A percentile compares a stretch with the other conserved stretches of the same genome.
Conservation (phyloP, 2,113 vertebrate genomes). For the Lophotis ruficrista region DNA sequence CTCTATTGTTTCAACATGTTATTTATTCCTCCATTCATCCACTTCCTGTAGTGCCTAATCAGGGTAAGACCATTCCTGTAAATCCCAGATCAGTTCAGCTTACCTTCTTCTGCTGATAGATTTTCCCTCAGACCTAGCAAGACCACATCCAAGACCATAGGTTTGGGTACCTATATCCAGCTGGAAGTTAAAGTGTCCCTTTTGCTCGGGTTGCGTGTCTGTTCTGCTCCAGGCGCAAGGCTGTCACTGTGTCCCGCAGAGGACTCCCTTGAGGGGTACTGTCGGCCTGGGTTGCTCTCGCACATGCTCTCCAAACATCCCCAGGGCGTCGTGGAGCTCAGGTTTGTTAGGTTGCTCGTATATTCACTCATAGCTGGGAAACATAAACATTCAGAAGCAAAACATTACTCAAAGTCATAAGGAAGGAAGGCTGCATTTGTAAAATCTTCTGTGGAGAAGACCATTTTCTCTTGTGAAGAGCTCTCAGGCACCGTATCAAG, state of each 20-base stretch:
- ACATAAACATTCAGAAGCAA: neutral
- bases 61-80: neutral
- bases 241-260: neutral
- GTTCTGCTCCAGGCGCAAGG: neutral
- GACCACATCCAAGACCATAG: neutral
- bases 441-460: slow-evolving; percentile 22
- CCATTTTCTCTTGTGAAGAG: neutral
- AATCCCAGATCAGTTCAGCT: neutral
- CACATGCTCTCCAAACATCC: neutral
- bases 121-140: neutral
- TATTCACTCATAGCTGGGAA: slow-evolving; percentile 9
- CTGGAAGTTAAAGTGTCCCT: neutral
- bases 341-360: neutral
- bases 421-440: slow-evolving; percentile 3
- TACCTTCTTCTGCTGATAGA: neutral
- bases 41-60: neutral
- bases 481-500: slow-evolving; percentile 6
- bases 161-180: neutral
- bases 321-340: neutral
- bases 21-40: neutral
- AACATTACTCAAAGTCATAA: neutral
- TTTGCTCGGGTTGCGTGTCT: fast-evolving
- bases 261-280: neutral
- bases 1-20: neutral
- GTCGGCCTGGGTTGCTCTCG: neutral